These are phyloP conservation scores for Himalopsyche japonica DNA, from an alignment of 2,888 invertebrate genomes.

Conservation along the genomic window DNA sequence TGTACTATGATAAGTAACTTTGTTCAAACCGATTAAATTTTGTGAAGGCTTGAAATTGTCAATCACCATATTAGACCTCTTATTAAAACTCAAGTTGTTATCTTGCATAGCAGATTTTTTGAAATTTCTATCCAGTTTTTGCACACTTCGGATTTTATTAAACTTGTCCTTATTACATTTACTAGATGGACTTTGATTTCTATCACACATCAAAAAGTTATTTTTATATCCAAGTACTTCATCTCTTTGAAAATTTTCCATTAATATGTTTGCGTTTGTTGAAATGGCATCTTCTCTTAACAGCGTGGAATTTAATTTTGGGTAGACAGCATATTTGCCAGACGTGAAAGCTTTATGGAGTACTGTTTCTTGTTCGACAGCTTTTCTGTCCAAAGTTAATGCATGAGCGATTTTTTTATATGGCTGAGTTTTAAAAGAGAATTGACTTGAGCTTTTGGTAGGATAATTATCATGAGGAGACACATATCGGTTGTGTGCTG, in stretches of 20 bases:
- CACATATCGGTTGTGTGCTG: background rate
- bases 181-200: background rate
- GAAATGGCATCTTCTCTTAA: background rate
- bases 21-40: background rate
- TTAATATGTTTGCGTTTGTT: background rate
- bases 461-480: background rate
- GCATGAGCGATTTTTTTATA: background rate
- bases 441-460: background rate
- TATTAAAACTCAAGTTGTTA: background rate
- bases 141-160: background rate
- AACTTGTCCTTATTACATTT: background rate
- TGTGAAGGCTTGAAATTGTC: background rate
- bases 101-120: background rate
- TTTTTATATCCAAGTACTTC: background rate
- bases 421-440: background rate
- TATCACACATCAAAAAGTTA: background rate
- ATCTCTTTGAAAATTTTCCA: background rate
- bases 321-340: background rate
- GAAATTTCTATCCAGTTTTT: background rate
- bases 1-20: background rate
- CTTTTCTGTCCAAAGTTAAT: background rate
- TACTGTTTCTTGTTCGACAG: background rate
- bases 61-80: background rate
- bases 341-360: background rate
- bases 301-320: background rate